Evolutionary conservation across 2,888 invertebrate species (phyloP), one percentile per base, ranked within the genome.

Genomic region (Drosophila melanocephala): DNA sequence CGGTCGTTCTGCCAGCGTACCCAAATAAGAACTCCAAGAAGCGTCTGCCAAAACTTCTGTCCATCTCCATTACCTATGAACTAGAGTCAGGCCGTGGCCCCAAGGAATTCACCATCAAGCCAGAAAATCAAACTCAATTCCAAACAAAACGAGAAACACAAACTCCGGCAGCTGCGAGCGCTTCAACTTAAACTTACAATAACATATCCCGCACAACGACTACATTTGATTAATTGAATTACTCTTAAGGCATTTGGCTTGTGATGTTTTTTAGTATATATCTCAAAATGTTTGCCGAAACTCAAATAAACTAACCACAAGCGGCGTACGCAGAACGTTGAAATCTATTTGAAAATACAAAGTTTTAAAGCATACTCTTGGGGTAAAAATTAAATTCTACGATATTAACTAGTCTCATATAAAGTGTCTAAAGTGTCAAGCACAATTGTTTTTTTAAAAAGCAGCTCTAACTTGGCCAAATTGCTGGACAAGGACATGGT

Each of bases 51-150:
- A 88, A 79, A 75, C 72, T 91, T 10, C 81, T 82, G 32, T 88
- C 92, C 35, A 90, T 91, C 61, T 90, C 89, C 7, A 92, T 91
- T 47, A 55, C 77, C 6, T 91, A 89, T 57, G 91, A 91, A 70
- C 58, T 92, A 63, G 85, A 81, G 30, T 72, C 80, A 14, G 51
- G 55, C 16, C 50, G 28, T 6, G 35, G 37, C 12, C 37, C 22
- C 16, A 50, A 51, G 14, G 62, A 65, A 56, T 53, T 52, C 6
- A 60, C 60, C n/a, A 55, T 57, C 9, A 78, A 75, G 37, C 69
- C 75, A 52, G 72, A 75, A 59, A 60, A 52, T 26, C 28, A 44
- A 55, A 37, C 16, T 6, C 14, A 30, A 42, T 30, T 28, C 6
- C 56, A 28, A n/a, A n/a, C 30, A 19, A 51, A 52, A 12, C 52